Conservation (phyloP, 53 echinoderm and acorn worm species). For the Zoroaster sp. region DNA sequence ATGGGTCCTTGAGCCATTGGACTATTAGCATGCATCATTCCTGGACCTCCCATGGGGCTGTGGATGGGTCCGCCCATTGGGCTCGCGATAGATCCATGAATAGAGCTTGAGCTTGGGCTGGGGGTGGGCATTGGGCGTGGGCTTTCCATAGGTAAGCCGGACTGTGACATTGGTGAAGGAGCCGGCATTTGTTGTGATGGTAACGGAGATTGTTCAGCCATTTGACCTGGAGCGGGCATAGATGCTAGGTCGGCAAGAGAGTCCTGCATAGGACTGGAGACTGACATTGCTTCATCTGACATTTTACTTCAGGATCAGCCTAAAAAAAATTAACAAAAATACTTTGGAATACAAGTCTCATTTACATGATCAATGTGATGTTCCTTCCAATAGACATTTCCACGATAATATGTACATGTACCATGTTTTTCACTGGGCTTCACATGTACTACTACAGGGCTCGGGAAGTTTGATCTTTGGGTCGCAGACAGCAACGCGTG, state of each 20-base stretch:
- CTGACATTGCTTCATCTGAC: constrained; percentile 58
- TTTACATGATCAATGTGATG: too few species aligned
- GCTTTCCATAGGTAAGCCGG: constrained; percentile 47
- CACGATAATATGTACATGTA: too few species aligned
- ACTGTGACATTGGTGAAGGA: constrained; percentile 47
- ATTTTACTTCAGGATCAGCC: constrained; percentile 22
- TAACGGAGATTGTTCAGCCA: constrained; percentile 51
- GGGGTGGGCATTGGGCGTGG: constrained; percentile 62
- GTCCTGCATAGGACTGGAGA: constrained; percentile 66
- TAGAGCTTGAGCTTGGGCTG: constrained; percentile 52
- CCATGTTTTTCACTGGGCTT: too few species aligned
- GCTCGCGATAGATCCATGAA: constrained; percentile 15
- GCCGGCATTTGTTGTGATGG: constrained; percentile 52
- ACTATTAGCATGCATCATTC: constrained; percentile 69
- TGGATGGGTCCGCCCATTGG: constrained; percentile 74
- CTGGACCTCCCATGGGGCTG: constrained; percentile 78
- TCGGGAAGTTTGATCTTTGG: too few species aligned
- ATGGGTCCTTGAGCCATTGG: constrained; percentile 65
- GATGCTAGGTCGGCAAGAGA: constrained; percentile 53
- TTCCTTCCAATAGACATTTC: too few species aligned
- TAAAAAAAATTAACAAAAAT: neutral
- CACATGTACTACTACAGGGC: too few species aligned
- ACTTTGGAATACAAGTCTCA: neutral
- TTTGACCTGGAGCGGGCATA: constrained; percentile 69
- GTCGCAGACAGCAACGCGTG: too few species aligned